Evolutionary conservation across 1,140 invertebrate genomes (phyloP).

Genomic region (Drosophila cardini): DNA sequence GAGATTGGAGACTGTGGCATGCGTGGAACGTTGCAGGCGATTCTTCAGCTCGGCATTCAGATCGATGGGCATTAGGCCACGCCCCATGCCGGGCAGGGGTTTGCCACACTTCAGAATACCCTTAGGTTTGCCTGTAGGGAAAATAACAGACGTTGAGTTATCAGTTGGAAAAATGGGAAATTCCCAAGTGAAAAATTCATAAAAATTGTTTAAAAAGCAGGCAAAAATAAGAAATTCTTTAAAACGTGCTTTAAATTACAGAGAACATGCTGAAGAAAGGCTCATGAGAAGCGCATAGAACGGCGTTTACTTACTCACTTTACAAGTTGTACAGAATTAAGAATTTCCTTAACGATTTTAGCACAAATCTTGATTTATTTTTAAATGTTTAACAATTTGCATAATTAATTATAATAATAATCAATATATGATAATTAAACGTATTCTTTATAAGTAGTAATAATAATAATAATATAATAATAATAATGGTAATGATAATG

Average conservation of each 20-base stretch:
- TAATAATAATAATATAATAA: constrained; percentile 54
- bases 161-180: background rate
- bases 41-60: constrained; percentile 82
- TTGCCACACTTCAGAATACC: constrained; percentile 86
- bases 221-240: background rate
- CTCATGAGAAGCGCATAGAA: constrained; percentile 31
- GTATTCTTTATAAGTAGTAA: constrained; percentile 35
- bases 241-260: constrained; percentile 4
- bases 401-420: constrained; percentile 68
- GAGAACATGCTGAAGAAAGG: constrained; percentile 22
- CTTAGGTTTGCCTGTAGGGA: constrained; percentile 43
- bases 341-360: constrained; percentile 23
- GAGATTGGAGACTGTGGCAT: constrained; percentile 79
- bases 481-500: constrained; percentile 44
- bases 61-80: constrained; percentile 78
- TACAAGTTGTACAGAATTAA: background rate
- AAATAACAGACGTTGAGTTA: background rate
- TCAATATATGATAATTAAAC: constrained; percentile 53
- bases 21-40: constrained; percentile 77
- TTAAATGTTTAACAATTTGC: constrained; percentile 64
- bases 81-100: constrained; percentile 57
- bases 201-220: constrained; percentile 13
- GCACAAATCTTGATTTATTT: constrained; percentile 72
- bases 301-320: constrained; percentile 44
- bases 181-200: background rate